Percentiles rank a stretch among this genome's conserved stretches.
These are phyloP conservation scores for Chesias legatella DNA, from an alignment of 2,888 invertebrate genomes.

Conservation along the genomic window DNA sequence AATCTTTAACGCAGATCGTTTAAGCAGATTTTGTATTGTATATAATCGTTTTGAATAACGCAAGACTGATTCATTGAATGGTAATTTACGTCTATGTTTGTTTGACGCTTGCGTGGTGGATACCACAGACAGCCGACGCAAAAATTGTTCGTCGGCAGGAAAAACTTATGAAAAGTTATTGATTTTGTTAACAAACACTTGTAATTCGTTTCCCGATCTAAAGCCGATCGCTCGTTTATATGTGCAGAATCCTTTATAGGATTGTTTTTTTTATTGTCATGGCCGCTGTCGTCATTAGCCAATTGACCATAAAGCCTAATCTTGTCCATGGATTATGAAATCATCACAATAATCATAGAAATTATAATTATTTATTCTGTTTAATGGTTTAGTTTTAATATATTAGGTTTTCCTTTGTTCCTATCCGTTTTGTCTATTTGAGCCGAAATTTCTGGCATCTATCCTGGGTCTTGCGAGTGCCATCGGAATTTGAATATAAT, in stretches of 20 bases:
- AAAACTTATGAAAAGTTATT: too few species aligned
- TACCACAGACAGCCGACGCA: too few species aligned
- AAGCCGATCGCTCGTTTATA: too few species aligned
- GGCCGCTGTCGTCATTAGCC: constrained; percentile 42
- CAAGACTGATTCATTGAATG: constrained; percentile 69
- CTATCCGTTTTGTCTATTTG: constrained; percentile 48
- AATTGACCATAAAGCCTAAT: constrained; percentile 68
- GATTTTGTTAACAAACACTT: too few species aligned
- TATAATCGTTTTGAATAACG: constrained; percentile 59
- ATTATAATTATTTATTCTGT: constrained; percentile 56
- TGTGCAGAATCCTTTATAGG: too few species aligned
- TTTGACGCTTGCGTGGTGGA: constrained; percentile 16
- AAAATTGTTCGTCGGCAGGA: too few species aligned
- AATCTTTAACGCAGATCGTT: constrained; percentile 55
- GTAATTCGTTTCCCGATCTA: too few species aligned
- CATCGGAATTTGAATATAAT: constrained; percentile 36
- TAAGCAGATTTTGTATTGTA: constrained; percentile 62
- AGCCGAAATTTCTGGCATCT: constrained; percentile 40
- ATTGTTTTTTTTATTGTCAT: too few species aligned
- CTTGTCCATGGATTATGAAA: constrained; percentile 70
- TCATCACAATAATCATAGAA: constrained; percentile 69
- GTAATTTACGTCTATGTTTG: constrained; percentile 31
- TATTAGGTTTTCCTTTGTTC: constrained; percentile 56
- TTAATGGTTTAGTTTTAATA: constrained; percentile 51
- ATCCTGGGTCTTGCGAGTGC: constrained; percentile 43